These are phyloP conservation scores for Fopius arisanus DNA, from an alignment of 1,140 invertebrate genomes.

Conservation along the genomic window DNA sequence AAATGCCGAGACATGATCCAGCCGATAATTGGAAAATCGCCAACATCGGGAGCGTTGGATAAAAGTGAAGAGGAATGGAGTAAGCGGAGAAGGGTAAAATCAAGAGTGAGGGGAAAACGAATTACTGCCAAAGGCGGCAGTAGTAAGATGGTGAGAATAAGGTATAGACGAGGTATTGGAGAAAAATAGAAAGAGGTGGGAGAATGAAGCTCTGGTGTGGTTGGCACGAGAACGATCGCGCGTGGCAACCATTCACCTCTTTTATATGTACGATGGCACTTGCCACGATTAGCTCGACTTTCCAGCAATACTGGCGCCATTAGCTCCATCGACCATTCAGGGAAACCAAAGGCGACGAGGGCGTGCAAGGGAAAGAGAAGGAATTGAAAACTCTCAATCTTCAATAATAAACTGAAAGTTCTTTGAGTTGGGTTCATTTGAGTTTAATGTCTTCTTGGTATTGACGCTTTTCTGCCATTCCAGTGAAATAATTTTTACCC, in stretches of 20 bases:
- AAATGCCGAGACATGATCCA: conserved; percentile 39
- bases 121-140: conserved; percentile 10
- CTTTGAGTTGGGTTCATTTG: no score
- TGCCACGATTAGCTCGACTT: conserved; percentile 12
- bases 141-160: background rate
- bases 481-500: background rate
- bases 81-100: background rate
- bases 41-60: conserved; percentile 30
- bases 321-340: background rate
- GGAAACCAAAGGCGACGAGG: background rate
- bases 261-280: conserved; percentile 21
- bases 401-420: conserved; percentile 7
- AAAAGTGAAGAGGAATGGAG: conserved; percentile 11
- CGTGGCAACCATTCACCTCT: conserved; percentile 6
- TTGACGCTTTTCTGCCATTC: background rate
- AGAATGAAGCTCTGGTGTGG: conserved; percentile 12
- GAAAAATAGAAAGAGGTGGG: background rate
- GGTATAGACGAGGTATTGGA: background rate
- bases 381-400: background rate
- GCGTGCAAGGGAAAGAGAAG: background rate
- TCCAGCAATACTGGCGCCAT: conserved; percentile 6
- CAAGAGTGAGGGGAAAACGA: conserved; percentile 15
- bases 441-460: conserved; percentile 1
- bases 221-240: conserved; percentile 4
- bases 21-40: conserved; percentile 47